These are phyloP conservation scores for Aurelia coerulea DNA, from an alignment of 30 jellyfish, hydroid and myxozoan genomes.

Conservation along the genomic window DNA sequence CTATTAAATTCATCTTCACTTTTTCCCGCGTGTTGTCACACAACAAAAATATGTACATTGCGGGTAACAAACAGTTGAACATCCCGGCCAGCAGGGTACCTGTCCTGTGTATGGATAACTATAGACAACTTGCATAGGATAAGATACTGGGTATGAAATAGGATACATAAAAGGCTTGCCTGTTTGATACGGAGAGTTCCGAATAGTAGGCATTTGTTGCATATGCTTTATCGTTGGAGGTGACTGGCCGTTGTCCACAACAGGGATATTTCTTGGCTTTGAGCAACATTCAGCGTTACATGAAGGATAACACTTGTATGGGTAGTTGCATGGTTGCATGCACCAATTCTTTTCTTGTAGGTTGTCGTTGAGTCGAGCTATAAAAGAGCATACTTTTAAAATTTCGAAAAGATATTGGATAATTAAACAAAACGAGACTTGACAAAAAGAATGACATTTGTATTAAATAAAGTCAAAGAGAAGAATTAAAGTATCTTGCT, in stretches of 20 bases:
- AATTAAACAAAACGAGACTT: too few relatives aligned
- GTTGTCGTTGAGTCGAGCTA: slow-evolving; percentile 40
- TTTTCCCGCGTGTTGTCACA: slow-evolving; percentile 24
- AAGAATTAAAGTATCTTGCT: too few relatives aligned
- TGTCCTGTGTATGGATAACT: background rate
- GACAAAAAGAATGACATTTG: too few relatives aligned
- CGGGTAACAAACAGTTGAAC: slow-evolving; percentile 50
- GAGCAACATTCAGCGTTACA: slow-evolving; percentile 35
- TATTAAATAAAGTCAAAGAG: too few relatives aligned
- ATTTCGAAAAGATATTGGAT: too few relatives aligned
- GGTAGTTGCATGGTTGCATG: slow-evolving; percentile 26
- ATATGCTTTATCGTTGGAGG: background rate
- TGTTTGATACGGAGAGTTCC: background rate
- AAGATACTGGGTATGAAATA: slow-evolving; percentile 1
- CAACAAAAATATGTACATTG: slow-evolving; percentile 52
- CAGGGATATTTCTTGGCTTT: background rate
- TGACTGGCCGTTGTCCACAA: background rate
- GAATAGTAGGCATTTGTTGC: too few relatives aligned
- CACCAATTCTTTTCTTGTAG: slow-evolving; percentile 17
- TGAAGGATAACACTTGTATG: slow-evolving; percentile 39
- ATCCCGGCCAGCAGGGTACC: slow-evolving; percentile 69
- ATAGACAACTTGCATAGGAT: background rate
- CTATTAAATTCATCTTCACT: background rate
- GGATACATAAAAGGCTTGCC: background rate
- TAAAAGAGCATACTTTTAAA: background rate